phyloP scores from a whole-genome alignment of 2,888 invertebrate genomes.

The Cryptocephalus primarius region DNA sequence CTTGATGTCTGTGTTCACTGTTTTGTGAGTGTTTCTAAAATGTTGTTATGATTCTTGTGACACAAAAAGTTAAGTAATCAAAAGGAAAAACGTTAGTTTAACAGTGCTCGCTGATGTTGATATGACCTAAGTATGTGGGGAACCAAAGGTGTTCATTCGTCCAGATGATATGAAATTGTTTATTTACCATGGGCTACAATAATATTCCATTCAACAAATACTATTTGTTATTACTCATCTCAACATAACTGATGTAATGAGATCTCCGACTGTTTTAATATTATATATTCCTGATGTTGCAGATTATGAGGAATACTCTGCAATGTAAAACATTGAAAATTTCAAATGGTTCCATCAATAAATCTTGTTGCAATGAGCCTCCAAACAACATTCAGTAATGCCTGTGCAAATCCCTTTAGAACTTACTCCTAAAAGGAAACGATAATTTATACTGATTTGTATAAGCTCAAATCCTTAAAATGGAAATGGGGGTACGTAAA shows the following conservation, averaged over 20 bases:
- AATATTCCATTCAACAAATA: slow-evolving; percentile 33
- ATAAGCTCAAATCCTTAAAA: slow-evolving; percentile 17
- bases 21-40: slow-evolving; percentile 32
- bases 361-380: slow-evolving; percentile 7
- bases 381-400: slow-evolving; percentile 10
- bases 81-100: slow-evolving; percentile 11
- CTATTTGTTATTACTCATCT: slow-evolving; percentile 24
- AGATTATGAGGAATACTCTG: slow-evolving; percentile 4
- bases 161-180: slow-evolving; percentile 30
- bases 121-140: slow-evolving; percentile 3
- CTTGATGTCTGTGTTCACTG: slow-evolving; percentile 30
- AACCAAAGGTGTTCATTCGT: slow-evolving; percentile 13
- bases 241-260: slow-evolving; percentile 10
- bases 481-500: slow-evolving; percentile 53
- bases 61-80: slow-evolving; percentile 26
- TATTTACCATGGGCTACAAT: slow-evolving; percentile 34
- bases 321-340: slow-evolving; percentile 5
- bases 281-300: slow-evolving; percentile 5
- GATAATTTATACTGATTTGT: background rate
- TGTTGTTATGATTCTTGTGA: slow-evolving; percentile 29
- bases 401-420: slow-evolving; percentile 16
- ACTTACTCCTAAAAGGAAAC: slow-evolving; percentile 19
- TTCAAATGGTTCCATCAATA: slow-evolving; percentile 8
- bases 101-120: slow-evolving; percentile 6
- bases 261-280: slow-evolving; percentile 5